Evolutionary conservation across 1,140 invertebrate genomes (phyloP).

Genomic region (Belonocnema kinseyi): DNA sequence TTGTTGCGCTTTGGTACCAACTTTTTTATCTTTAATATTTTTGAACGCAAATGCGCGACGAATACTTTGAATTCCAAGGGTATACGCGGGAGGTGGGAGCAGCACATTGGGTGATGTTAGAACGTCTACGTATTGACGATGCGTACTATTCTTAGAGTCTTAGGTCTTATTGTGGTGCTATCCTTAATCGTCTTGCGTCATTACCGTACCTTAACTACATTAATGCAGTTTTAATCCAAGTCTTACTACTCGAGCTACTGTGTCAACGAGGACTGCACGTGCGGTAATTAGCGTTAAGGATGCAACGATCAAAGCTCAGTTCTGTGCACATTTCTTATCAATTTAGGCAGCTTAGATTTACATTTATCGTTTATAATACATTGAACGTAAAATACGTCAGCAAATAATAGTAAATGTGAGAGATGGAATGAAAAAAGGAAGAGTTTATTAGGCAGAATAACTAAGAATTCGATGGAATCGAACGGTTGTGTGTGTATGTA

Average conservation of each 20-base stretch:
- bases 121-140: no score
- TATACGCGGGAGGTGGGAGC: no score
- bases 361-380: conserved; percentile 50
- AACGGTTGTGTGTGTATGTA: conserved; percentile 35
- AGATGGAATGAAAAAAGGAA: conserved; percentile 41
- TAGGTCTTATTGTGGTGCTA: no score
- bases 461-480: no score
- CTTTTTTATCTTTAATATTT: no score
- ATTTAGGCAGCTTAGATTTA: conserved; percentile 39
- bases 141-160: no score
- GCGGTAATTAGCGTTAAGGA: conserved; percentile 29
- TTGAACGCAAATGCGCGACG: no score
- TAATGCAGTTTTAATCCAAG: no score
- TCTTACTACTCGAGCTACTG: background rate
- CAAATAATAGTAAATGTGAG: conserved; percentile 38
- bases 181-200: background rate
- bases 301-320: conserved; percentile 54
- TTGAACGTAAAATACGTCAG: conserved; percentile 36
- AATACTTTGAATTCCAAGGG: no score
- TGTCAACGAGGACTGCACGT: conserved; percentile 7
- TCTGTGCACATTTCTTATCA: conserved; percentile 60
- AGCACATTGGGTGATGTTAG: no score
- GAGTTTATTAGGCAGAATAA: conserved; percentile 7
- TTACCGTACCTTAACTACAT: background rate
- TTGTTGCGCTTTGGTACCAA: no score